phyloP scores from a whole-genome alignment of 2,888 invertebrate genomes.

The Cremastobaeus sp. region DNA sequence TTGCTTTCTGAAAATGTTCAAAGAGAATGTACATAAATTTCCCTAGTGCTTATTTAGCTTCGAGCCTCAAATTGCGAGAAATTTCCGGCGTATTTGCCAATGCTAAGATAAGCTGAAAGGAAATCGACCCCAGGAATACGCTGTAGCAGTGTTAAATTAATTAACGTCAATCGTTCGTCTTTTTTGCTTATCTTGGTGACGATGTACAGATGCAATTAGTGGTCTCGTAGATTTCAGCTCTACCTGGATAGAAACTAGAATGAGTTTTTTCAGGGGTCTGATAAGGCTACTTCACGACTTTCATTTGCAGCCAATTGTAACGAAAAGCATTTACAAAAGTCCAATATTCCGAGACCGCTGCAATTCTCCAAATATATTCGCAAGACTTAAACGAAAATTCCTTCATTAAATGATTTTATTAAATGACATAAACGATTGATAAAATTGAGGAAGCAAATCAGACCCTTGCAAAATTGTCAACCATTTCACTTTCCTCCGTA shows the following conservation, averaged over 20 bases:
- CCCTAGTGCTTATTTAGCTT: too few species aligned
- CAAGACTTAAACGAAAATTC: neutral
- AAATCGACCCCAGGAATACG: slow-evolving; percentile 21
- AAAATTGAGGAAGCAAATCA: neutral
- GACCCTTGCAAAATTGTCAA: neutral
- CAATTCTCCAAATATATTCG: neutral
- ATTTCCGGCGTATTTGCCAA: slow-evolving; percentile 17
- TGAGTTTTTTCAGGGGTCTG: slow-evolving; percentile 21
- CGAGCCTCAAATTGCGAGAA: too few species aligned
- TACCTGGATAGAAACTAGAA: slow-evolving; percentile 39
- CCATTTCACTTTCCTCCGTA: neutral
- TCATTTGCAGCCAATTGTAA: neutral
- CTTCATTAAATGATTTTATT: neutral
- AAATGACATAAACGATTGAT: too few species aligned
- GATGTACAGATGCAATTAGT: slow-evolving; percentile 28
- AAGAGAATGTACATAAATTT: too few species aligned
- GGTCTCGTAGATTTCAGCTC: slow-evolving; percentile 21
- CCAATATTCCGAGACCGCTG: neutral
- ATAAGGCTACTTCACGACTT: slow-evolving; percentile 38
- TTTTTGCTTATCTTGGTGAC: slow-evolving; percentile 37
- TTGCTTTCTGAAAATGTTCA: too few species aligned
- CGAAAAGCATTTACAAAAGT: neutral
- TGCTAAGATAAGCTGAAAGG: slow-evolving; percentile 25
- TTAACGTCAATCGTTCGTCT: slow-evolving; percentile 46
- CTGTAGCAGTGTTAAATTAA: slow-evolving; percentile 29